Evolutionary conservation across 92 coral and sea anemone genomes (phyloP).

Genomic region (Pocillopora meandrina): DNA sequence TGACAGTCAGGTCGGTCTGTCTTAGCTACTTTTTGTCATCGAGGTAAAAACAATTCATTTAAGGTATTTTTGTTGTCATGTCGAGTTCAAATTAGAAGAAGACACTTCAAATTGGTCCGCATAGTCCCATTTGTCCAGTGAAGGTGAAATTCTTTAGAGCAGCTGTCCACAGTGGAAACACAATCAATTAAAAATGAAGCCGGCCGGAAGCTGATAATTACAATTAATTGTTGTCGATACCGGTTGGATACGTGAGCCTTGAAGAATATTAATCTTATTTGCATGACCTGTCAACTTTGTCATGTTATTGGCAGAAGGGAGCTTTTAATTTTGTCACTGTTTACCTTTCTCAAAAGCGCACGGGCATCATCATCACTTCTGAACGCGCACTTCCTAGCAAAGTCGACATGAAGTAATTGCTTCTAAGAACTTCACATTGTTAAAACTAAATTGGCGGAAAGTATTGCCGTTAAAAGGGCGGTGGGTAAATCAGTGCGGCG

Average conservation of each 20-base stretch:
- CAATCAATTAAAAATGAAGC: not conserved
- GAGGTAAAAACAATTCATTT: too few relatives aligned
- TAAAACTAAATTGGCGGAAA: not conserved
- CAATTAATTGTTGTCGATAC: conserved; percentile 1
- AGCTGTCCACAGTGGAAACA: not conserved
- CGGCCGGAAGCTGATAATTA: not conserved
- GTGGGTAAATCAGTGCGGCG: not conserved
- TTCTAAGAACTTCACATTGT: not conserved
- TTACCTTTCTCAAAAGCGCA: conserved; percentile 24
- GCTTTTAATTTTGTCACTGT: conserved; percentile 27
- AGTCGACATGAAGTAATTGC: not conserved
- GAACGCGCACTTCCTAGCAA: not conserved
- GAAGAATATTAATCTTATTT: conserved; percentile 2
- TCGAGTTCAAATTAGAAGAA: too few relatives aligned
- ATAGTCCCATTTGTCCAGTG: too few relatives aligned
- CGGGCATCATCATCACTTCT: not conserved
- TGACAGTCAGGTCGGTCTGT: too few relatives aligned
- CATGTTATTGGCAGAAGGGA: conserved; percentile 26
- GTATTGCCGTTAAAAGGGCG: not conserved
- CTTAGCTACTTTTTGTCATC: too few relatives aligned
- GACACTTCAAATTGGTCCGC: too few relatives aligned
- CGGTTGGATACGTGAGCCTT: not conserved
- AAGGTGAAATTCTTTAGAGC: not conserved
- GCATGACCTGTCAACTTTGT: conserved; percentile 13
- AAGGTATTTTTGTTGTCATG: too few relatives aligned